phyloP scores from a whole-genome alignment of 2,888 invertebrate genomes.

The Autographa gamma region DNA sequence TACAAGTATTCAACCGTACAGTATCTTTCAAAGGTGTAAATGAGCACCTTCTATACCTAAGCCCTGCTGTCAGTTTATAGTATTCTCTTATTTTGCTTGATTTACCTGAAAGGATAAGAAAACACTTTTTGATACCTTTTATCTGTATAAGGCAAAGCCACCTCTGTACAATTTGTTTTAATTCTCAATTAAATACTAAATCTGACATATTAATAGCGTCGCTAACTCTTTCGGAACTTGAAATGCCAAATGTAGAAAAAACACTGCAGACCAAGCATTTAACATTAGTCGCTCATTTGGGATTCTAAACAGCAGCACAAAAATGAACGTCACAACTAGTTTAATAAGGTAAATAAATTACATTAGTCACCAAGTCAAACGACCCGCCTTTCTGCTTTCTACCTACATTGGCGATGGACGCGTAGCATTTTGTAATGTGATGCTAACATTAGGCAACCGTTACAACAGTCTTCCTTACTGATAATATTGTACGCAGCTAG shows the following conservation, averaged over 20 bases:
- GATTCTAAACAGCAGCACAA: neutral
- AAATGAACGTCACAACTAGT: neutral
- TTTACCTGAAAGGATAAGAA: no score
- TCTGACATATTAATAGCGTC: no score
- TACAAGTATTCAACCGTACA: no score
- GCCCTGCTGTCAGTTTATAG: no score
- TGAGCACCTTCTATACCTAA: no score
- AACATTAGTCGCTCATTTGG: neutral
- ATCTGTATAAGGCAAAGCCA: no score
- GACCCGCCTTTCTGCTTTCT: conserved; percentile 35
- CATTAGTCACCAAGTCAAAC: conserved; percentile 14
- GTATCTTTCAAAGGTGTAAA: no score
- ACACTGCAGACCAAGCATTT: neutral
- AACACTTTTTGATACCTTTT: no score
- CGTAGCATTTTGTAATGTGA: conserved; percentile 15
- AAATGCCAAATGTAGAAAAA: neutral
- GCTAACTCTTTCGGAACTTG: neutral
- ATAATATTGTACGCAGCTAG: neutral
- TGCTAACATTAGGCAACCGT: conserved; percentile 14
- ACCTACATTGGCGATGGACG: neutral
- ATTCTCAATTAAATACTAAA: no score
- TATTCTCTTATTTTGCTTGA: no score
- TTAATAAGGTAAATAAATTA: conserved; percentile 6
- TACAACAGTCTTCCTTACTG: conserved; percentile 7
- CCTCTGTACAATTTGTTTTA: no score